Evolutionary conservation across 2,797 vertebrate species (phyloP).

Genomic region (Enteromius viviparus): DNA sequence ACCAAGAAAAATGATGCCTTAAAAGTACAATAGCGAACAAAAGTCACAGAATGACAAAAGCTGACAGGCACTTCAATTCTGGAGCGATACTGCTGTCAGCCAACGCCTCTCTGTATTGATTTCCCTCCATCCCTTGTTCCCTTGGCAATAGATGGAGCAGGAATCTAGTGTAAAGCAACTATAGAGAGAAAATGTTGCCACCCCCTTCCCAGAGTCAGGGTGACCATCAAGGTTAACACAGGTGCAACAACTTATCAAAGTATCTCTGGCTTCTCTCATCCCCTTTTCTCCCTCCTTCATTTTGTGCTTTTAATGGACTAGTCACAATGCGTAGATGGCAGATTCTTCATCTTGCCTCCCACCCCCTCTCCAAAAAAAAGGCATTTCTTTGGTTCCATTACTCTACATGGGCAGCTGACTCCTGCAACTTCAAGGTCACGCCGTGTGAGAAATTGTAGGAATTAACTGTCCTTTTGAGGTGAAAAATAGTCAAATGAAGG

Average conservation of each 20-base stretch:
- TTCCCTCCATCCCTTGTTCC: slow-evolving; percentile 73
- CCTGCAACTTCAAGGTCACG: slow-evolving; percentile 76
- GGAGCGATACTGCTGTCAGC: slow-evolving; percentile 89
- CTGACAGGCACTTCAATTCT: slow-evolving; percentile 97
- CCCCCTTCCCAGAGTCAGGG: slow-evolving; percentile 70
- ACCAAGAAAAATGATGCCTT: slow-evolving; percentile 92
- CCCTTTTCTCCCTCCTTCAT: slow-evolving; percentile 70
- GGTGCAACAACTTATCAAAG: slow-evolving; percentile 94
- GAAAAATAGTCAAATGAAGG: slow-evolving; percentile 79
- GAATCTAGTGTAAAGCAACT: slow-evolving; percentile 66
- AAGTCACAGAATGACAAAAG: slow-evolving; percentile 94
- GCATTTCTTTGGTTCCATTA: slow-evolving; percentile 59
- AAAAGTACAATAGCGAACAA: slow-evolving; percentile 92
- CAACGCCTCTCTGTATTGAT: slow-evolving; percentile 89
- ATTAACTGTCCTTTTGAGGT: slow-evolving; percentile 71
- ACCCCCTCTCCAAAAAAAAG: slow-evolving; percentile 49
- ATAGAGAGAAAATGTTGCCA: slow-evolving; percentile 16
- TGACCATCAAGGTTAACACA: slow-evolving; percentile 95
- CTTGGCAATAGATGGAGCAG: slow-evolving; percentile 48
- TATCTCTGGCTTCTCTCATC: slow-evolving; percentile 77
- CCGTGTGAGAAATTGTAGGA: slow-evolving; percentile 71
- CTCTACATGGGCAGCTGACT: slow-evolving; percentile 64
- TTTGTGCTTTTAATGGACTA: slow-evolving; percentile 87
- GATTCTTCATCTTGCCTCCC: slow-evolving; percentile 72
- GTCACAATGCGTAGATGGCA: slow-evolving; percentile 78